These are phyloP conservation scores for Tenualosa ilisha DNA, from an alignment of 2,797 vertebrate species.

Conservation along the genomic window DNA sequence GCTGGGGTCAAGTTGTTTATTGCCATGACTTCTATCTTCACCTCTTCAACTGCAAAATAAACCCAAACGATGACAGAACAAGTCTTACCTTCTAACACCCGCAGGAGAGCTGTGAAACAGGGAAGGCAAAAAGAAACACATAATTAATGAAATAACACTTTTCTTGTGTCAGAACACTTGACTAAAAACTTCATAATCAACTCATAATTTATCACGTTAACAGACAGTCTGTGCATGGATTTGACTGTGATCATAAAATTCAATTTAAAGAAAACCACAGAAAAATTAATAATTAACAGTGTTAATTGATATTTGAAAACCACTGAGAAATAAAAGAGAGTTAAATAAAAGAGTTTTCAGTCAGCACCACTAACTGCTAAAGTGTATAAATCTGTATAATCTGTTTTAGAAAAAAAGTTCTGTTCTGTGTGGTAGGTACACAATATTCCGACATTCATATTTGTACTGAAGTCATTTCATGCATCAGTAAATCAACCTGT, in stretches of 20 bases:
- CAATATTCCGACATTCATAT: conserved; percentile 11
- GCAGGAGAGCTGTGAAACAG: conserved; percentile 70
- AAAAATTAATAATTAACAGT: neutral
- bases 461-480: conserved; percentile 24
- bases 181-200: neutral
- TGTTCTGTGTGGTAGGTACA: neutral
- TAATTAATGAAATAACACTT: conserved; percentile 31
- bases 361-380: neutral
- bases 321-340: neutral
- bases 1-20: neutral
- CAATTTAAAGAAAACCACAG: neutral
- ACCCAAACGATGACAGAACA: neutral
- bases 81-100: conserved; percentile 79
- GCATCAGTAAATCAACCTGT: conserved; percentile 15
- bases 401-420: neutral
- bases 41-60: neutral
- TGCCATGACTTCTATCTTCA: neutral
- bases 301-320: neutral
- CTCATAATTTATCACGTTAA: neutral
- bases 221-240: neutral
- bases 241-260: neutral
- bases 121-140: conserved; percentile 49
- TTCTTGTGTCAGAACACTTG: neutral
- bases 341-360: neutral
- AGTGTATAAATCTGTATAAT: neutral